Conservation (phyloP, 2,113 vertebrate species). For the Ptychochromis oligacanthus region DNA sequence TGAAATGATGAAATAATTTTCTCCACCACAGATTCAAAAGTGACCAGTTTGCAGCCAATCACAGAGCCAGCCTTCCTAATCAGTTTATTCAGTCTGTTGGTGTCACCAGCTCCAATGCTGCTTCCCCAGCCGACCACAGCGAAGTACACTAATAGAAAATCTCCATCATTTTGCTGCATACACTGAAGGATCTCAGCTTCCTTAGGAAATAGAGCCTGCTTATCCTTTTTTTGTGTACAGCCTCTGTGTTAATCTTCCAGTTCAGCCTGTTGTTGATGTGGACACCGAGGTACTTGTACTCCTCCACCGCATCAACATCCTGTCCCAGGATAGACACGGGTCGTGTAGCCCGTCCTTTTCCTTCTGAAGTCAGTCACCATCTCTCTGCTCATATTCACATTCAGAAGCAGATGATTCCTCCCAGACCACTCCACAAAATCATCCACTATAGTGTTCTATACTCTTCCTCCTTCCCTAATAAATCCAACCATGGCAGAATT, state of each 20-base stretch:
- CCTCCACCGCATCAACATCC: neutral
- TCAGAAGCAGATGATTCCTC: neutral
- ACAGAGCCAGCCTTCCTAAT: too few relatives aligned
- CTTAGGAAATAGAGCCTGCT: neutral
- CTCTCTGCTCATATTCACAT: neutral
- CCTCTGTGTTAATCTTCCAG: neutral
- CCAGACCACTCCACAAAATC: neutral
- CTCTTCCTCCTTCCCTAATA: neutral
- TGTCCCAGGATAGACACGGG: neutral
- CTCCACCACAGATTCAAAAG: too few relatives aligned
- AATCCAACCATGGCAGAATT: rapidly evolving
- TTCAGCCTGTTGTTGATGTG: neutral
- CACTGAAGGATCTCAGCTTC: too few relatives aligned
- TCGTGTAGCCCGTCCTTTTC: rapidly evolving
- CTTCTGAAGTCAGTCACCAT: rapidly evolving
- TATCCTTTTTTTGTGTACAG: rapidly evolving
- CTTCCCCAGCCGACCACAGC: too few relatives aligned
- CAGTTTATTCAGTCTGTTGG: too few relatives aligned
- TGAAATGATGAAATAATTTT: too few relatives aligned
- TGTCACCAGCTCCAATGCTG: too few relatives aligned
- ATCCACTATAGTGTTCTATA: rapidly evolving
- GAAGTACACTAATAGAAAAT: too few relatives aligned
- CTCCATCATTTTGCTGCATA: too few relatives aligned
- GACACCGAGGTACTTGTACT: neutral
- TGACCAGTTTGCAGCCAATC: too few relatives aligned